phyloP scores from a whole-genome alignment of 2,888 invertebrate species.

The Morpho helenor region DNA sequence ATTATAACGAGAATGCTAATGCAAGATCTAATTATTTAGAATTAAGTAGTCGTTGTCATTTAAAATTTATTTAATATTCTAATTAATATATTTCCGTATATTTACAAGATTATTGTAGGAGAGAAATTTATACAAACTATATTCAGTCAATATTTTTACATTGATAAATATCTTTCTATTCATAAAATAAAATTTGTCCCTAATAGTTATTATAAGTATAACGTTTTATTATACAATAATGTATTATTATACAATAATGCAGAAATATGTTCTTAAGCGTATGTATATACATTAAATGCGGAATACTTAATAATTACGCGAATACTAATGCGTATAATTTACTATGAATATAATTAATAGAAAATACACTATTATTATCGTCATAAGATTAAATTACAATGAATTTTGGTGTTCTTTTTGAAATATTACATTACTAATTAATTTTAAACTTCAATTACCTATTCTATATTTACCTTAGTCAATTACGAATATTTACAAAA shows the following conservation, averaged over 20 bases:
- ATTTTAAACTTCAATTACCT: neutral
- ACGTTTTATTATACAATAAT: constrained; percentile 31
- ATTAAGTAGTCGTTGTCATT: constrained; percentile 75
- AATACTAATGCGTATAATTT: constrained; percentile 37
- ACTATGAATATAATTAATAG: constrained; percentile 38
- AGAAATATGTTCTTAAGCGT: constrained; percentile 19
- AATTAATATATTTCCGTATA: constrained; percentile 20
- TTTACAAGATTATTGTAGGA: constrained; percentile 41
- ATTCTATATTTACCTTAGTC: neutral
- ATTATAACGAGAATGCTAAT: constrained; percentile 31
- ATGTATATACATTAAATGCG: constrained; percentile 18
- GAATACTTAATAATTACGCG: constrained; percentile 7
- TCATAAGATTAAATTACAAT: constrained; percentile 60
- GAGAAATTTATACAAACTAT: constrained; percentile 55
- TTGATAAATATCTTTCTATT: constrained; percentile 34
- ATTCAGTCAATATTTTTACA: constrained; percentile 62
- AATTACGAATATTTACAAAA: neutral
- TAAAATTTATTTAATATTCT: constrained; percentile 35
- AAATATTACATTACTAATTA: constrained; percentile 23
- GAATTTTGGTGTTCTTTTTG: constrained; percentile 41
- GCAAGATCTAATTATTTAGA: constrained; percentile 59
- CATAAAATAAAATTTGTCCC: constrained; percentile 24
- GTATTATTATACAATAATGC: constrained; percentile 18
- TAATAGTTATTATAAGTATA: constrained; percentile 30
- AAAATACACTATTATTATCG: constrained; percentile 36